Conservation (phyloP, 2,888 invertebrate species). For the Anagyrus pseudococci region DNA sequence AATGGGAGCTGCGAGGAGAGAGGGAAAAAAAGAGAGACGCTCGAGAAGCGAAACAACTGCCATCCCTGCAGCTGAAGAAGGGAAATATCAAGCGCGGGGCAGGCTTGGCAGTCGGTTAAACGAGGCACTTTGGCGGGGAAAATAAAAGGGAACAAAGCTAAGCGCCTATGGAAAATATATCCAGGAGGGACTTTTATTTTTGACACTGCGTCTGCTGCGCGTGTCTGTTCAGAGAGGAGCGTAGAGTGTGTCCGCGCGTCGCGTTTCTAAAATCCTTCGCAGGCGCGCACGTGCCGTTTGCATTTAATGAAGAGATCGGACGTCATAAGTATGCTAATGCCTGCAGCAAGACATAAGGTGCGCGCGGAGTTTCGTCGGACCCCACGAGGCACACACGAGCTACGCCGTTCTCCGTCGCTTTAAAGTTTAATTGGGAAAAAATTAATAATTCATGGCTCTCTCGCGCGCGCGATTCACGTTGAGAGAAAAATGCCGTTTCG, state of each 20-base stretch:
- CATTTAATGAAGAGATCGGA: conserved; percentile 18
- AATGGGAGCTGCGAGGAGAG: not conserved
- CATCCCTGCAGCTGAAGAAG: too few species aligned
- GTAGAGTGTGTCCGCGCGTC: not conserved
- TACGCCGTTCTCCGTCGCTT: not conserved
- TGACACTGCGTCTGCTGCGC: not conserved
- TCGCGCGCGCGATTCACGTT: too few species aligned
- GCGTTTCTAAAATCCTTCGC: conserved; percentile 8
- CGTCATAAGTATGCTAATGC: conserved; percentile 1
- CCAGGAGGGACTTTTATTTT: too few species aligned
- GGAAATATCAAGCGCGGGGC: not conserved
- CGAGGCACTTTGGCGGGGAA: conserved; percentile 41
- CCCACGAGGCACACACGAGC: not conserved
- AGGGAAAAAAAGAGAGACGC: conserved; percentile 6
- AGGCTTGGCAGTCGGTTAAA: conserved; percentile 37
- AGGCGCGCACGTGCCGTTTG: not conserved
- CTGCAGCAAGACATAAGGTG: not conserved
- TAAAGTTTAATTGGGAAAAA: conserved; percentile 14
- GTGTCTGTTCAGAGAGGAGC: not conserved
- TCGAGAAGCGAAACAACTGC: not conserved
- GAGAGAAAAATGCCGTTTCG: too few species aligned
- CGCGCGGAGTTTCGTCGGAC: not conserved
- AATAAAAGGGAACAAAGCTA: conserved; percentile 44
- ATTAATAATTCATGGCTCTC: not conserved
- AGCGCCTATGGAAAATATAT: conserved; percentile 40